Base-by-base conservation (phyloP, 2,113 vertebrate species). In the Oncorhynchus kisutch region DNA sequence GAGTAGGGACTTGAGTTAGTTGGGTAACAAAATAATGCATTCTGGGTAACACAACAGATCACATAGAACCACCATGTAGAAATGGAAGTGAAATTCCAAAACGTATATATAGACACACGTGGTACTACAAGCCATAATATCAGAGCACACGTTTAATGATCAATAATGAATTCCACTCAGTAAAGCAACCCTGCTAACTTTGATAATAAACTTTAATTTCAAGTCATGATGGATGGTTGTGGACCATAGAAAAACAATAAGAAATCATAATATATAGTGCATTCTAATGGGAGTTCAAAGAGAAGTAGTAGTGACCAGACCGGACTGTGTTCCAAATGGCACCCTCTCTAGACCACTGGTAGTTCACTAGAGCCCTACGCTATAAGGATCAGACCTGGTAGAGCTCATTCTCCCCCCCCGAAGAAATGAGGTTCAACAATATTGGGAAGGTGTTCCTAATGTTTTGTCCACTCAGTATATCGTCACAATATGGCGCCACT, bases 121-220 rank as follows among this genome's bases (percentile, higher is more conserved):
- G 27, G 27, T 27, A 27, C 27, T 27, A 27, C 39, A 12, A 45
- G 2, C 9, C 39, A 12, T 45, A 20, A 9, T 22, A 11, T n/a
- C 59, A 24, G 20, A 62, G 59, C 7, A 62, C n/a, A 22, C 24
- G 2, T 4, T 6, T 20, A 57, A 57, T 24, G 18, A 1, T 16
- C 1, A 62, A 22, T 22, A 62, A 62, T 24, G 2, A 80, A 76
- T 59, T 2, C 64, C 75, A 64, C 31, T 11, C 12, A 34, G 65
- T 45, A 29, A 71, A 60, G 5, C 34, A 31, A 31, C 39, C 39
- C 34, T 45, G 6, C 4, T 54, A 81, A 76, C 73, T 82, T 85
- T 90, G 85, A 92, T 92, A 89, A 91, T 93, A 94, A 93, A 92
- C 91, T 93, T 93, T 92, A 92, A 88, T 91, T 90, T 91, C 92